These are phyloP conservation scores for Drosophila seguyi DNA, from an alignment of 1,140 invertebrate genomes.

Conservation along the genomic window DNA sequence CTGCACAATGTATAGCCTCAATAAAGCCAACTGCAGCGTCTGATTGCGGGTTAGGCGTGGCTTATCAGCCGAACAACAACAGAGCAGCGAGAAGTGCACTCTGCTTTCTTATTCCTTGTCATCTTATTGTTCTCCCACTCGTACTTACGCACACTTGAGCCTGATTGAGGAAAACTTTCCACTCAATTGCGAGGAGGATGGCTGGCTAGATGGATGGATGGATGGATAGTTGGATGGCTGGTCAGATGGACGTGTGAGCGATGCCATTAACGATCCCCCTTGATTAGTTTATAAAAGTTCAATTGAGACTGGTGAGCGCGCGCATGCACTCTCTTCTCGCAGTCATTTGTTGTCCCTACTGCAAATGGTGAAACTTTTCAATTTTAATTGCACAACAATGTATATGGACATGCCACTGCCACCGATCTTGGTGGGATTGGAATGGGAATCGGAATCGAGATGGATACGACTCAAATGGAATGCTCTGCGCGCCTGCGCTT, in stretches of 20 bases:
- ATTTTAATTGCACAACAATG: slow-evolving; percentile 77
- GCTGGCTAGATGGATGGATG: background rate
- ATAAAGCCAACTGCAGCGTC: slow-evolving; percentile 27
- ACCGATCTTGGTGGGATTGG: slow-evolving; percentile 52
- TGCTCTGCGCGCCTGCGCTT: slow-evolving; percentile 35
- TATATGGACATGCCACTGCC: slow-evolving; percentile 49
- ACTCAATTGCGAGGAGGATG: slow-evolving; percentile 47
- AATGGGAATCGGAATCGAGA: slow-evolving; percentile 34
- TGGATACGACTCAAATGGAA: slow-evolving; percentile 26
- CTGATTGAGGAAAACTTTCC: slow-evolving; percentile 76
- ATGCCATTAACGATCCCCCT: slow-evolving; percentile 52
- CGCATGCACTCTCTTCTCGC: slow-evolving; percentile 59
- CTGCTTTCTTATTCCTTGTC: slow-evolving; percentile 37
- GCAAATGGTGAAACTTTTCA: slow-evolving; percentile 60
- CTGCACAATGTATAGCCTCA: slow-evolving; percentile 22
- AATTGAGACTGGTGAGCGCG: slow-evolving; percentile 67
- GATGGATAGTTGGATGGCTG: background rate
- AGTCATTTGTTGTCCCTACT: slow-evolving; percentile 35
- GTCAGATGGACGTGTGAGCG: slow-evolving; percentile 47
- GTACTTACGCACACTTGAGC: slow-evolving; percentile 50
- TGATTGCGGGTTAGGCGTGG: slow-evolving; percentile 63
- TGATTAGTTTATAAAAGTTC: slow-evolving; percentile 83
- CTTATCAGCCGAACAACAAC: slow-evolving; percentile 62
- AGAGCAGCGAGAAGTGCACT: slow-evolving; percentile 31
- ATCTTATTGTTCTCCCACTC: slow-evolving; percentile 41